Conservation (phyloP, 2,888 invertebrate genomes). For the Temnothorax unifasciatus region DNA sequence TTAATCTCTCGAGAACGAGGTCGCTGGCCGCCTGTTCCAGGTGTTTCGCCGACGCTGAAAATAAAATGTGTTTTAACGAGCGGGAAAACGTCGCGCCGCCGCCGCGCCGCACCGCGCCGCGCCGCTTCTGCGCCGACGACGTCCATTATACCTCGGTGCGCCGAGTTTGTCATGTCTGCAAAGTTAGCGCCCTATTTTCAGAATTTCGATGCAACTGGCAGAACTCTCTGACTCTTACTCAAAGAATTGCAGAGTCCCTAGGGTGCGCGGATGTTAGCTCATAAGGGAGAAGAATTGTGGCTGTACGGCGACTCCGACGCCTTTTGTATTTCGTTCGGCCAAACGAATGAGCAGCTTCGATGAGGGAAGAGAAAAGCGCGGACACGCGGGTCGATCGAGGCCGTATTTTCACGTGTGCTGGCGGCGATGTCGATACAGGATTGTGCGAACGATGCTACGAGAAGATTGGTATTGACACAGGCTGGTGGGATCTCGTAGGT, state of each 20-base stretch:
- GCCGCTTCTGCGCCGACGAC: neutral
- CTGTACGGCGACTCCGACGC: neutral
- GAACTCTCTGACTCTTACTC: neutral
- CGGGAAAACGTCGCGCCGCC: slow-evolving; percentile 14
- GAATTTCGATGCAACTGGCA: slow-evolving; percentile 5
- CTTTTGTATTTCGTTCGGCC: slow-evolving; percentile 15
- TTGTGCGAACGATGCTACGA: slow-evolving; percentile 39
- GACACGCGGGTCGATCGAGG: slow-evolving; percentile 33
- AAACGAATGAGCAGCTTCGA: slow-evolving; percentile 19
- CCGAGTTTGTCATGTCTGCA: neutral
- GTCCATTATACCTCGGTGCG: neutral
- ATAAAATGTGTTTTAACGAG: slow-evolving; percentile 46
- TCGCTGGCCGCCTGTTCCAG: slow-evolving; percentile 64
- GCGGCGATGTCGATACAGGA: slow-evolving; percentile 32
- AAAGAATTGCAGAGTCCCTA: neutral
- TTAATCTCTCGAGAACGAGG: slow-evolving; percentile 66
- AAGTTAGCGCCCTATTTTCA: neutral
- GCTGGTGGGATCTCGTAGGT: slow-evolving; percentile 26
- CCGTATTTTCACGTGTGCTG: slow-evolving; percentile 37
- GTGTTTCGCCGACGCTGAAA: slow-evolving; percentile 66
- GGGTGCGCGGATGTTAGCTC: neutral
- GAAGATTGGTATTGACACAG: slow-evolving; percentile 50
- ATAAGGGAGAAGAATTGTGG: neutral
- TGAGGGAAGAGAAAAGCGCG: slow-evolving; percentile 13
- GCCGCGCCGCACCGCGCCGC: too few species aligned